Base-by-base conservation (phyloP, 2,113 vertebrate species). In the Pseudorasbora parva region DNA sequence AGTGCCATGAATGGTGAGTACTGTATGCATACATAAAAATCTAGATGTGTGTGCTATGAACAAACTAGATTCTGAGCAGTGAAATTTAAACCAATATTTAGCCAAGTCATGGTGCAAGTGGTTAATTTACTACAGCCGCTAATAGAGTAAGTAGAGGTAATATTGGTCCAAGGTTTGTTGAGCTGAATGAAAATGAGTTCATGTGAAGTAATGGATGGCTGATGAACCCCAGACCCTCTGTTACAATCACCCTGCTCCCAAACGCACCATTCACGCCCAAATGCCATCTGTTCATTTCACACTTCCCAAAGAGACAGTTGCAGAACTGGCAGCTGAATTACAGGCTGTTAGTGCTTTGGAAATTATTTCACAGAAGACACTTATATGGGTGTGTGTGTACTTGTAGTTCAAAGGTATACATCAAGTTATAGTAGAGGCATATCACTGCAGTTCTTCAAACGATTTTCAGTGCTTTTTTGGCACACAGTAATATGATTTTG, bases 201-300 rank as follows among this genome's bases (percentile, higher is more conserved):
- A 77, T 72, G 72, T 7, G 33, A 37, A 51, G 71, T 83, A 83
- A 71, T 83, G 62, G 77, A 83, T 72, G 81, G 59, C 51, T 66
- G 83, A 76, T 83, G 80, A 85, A 85, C 76, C 73, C 51, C 51
- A 85, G 75, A 83, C 86, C 85, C 71, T 69, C n/a, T 84, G 81
- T 82, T 72, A 81, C 82, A 86, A 84, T 83, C 54, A 25, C 81
- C 56, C 78, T 83, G 84, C 62, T 81, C 73, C 81, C 81, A 85
- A 60, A 83, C 51, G 43, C 72, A 81, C 84, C 47, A 84, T 83
- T 79, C 77, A 83, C 76, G 43, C 81, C 69, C 75, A 73, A 86
- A 85, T 77, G 84, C 86, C 86, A 88, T 88, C 86, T 88, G 86
- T 81, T 85, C 84, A 83, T 57, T 85, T 88, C 86, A 73, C 84